Percentiles rank a stretch among this genome's conserved stretches.
Evolutionary conservation across 1,140 invertebrate genomes (phyloP).

Genomic region (Eciton burchellii): DNA sequence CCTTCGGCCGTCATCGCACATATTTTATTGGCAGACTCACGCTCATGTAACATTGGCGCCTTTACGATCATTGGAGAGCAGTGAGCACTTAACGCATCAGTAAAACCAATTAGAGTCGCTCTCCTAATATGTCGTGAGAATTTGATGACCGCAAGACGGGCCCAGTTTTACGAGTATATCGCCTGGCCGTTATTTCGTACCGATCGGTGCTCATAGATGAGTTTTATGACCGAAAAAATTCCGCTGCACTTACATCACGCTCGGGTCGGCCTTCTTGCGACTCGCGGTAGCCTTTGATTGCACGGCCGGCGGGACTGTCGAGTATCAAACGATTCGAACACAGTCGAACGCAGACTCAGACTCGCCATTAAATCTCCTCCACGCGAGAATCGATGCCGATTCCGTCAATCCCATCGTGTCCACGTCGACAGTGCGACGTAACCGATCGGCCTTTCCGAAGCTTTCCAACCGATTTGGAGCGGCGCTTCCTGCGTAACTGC

Average conservation of each 20-base stretch:
- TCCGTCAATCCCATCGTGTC: not conserved
- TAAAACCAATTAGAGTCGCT: conserved; percentile 81
- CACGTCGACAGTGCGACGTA: not conserved
- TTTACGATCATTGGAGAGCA: conserved; percentile 70
- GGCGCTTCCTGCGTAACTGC: not conserved
- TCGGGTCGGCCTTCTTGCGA: not conserved
- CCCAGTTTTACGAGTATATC: conserved; percentile 67
- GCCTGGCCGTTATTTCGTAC: conserved; percentile 47
- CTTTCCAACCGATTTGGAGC: not conserved
- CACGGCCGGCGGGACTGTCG: too few species aligned
- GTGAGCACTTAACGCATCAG: conserved; percentile 79
- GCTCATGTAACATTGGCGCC: conserved; percentile 21
- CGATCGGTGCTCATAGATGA: conserved; percentile 72
- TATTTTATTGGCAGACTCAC: conserved; percentile 44
- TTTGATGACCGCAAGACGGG: conserved; percentile 47
- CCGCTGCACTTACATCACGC: not conserved
- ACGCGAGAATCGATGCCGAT: not conserved
- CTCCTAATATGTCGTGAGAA: conserved; percentile 69
- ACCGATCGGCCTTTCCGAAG: not conserved
- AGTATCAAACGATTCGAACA: not conserved
- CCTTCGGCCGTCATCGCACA: conserved; percentile 1
- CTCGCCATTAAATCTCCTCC: not conserved
- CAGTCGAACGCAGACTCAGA: too few species aligned
- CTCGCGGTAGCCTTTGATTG: not conserved
- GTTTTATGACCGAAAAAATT: conserved; percentile 65